Percentiles rank a stretch among this genome's conserved stretches.
Conservation (phyloP, 2,113 vertebrate genomes). For the Engystomops pustulosus region DNA sequence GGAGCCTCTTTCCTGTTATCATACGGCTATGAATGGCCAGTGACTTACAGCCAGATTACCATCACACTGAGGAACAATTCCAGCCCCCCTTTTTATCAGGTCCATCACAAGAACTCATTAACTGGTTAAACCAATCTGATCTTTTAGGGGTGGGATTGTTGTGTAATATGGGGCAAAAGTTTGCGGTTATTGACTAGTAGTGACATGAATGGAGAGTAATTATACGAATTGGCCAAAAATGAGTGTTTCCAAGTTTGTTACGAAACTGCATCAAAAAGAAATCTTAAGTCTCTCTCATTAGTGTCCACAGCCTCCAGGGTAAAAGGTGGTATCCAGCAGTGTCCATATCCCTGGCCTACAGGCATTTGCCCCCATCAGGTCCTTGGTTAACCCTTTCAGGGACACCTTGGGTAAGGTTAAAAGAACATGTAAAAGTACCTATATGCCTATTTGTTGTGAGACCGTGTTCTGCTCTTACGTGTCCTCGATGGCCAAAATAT, state of each 20-base stretch:
- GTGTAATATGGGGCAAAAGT: no score
- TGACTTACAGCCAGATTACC: slow-evolving; percentile 27
- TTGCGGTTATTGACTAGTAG: no score
- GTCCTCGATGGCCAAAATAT: no score
- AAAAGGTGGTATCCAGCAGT: not conserved
- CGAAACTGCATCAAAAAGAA: no score
- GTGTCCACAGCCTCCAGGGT: not conserved
- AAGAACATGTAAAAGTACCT: no score
- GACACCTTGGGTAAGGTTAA: no score
- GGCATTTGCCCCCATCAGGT: not conserved
- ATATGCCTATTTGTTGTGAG: no score
- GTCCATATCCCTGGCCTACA: slow-evolving; percentile 12
- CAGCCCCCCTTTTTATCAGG: not conserved
- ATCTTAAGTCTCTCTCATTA: not conserved
- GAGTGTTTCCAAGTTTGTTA: no score
- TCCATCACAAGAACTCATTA: slow-evolving; percentile 23
- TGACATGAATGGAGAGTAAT: no score
- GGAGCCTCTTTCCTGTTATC: slow-evolving; percentile 30
- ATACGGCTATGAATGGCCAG: slow-evolving; percentile 16
- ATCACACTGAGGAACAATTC: slow-evolving; percentile 22
- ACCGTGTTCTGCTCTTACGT: no score
- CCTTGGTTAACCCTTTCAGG: not conserved
- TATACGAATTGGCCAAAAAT: no score
- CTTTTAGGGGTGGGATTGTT: no score
- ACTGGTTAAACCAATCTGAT: not conserved